Percentiles rank a stretch among this genome's conserved stretches.
Evolutionary conservation across 2,888 invertebrate species (phyloP).

Genomic region (Ectropis crepuscularia): DNA sequence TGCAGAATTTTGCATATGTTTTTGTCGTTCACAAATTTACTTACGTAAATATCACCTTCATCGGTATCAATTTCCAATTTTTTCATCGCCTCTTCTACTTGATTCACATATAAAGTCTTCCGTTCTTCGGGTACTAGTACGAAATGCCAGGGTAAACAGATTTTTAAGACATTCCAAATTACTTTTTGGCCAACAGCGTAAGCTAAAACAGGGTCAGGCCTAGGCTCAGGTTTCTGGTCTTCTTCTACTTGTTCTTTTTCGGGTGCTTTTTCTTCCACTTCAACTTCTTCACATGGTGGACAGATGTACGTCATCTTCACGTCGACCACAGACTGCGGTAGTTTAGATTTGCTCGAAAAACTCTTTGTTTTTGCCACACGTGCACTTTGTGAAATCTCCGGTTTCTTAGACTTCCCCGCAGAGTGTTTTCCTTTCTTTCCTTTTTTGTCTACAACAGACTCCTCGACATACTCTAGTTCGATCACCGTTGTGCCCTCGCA

Average conservation of each 20-base stretch:
- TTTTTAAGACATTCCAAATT: constrained; percentile 72
- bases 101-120: constrained; percentile 58
- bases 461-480: constrained; percentile 64
- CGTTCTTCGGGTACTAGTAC: constrained; percentile 60
- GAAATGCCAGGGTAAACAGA: constrained; percentile 77
- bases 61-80: constrained; percentile 66
- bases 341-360: constrained; percentile 47
- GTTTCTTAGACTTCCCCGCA: constrained; percentile 52
- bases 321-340: constrained; percentile 58
- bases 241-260: constrained; percentile 60
- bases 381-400: constrained; percentile 60
- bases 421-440: constrained; percentile 58
- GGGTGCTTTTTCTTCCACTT: constrained; percentile 53
- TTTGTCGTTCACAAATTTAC: constrained; percentile 66
- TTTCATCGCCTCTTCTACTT: constrained; percentile 58
- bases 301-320: constrained; percentile 68
- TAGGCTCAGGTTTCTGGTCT: constrained; percentile 56
- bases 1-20: constrained; percentile 66
- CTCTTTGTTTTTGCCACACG: constrained; percentile 59
- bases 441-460: constrained; percentile 60
- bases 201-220: constrained; percentile 58
- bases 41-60: constrained; percentile 70
- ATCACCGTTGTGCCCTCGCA: constrained; percentile 69
- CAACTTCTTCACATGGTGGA: constrained; percentile 64
- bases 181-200: constrained; percentile 69